Evolutionary conservation across 2,113 vertebrate species (phyloP).

Genomic region (Dicrurus megarhynchus): DNA sequence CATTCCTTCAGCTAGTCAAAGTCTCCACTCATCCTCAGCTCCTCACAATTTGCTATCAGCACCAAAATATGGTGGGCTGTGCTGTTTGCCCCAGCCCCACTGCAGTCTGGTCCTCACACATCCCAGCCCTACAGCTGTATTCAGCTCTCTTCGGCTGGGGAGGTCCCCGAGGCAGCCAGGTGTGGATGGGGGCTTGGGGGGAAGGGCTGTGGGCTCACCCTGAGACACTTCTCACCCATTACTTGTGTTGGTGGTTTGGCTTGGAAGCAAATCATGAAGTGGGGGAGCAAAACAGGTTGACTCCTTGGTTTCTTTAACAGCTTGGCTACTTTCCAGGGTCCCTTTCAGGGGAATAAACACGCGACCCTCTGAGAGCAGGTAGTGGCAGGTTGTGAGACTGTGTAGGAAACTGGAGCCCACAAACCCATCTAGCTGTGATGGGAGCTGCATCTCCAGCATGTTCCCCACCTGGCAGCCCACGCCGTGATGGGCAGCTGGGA

Average conservation of each 20-base stretch:
- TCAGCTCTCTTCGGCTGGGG: not conserved
- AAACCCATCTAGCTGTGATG: not conserved
- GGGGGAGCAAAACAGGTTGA: not conserved
- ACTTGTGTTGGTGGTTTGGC: not conserved
- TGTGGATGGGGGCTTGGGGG: accelerated
- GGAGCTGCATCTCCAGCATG: not conserved
- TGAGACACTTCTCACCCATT: not conserved
- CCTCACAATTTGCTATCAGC: not conserved
- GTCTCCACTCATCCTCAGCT: not conserved
- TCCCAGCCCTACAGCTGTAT: not conserved
- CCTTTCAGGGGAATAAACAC: not conserved
- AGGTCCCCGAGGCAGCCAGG: accelerated
- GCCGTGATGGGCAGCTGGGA: not conserved
- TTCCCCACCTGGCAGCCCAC: not conserved
- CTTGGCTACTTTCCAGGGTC: not conserved
- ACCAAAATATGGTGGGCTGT: not conserved
- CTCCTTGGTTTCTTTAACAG: not conserved
- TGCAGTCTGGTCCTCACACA: not conserved
- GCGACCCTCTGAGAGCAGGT: not conserved
- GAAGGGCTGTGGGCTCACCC: not conserved
- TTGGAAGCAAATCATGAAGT: accelerated
- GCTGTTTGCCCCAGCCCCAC: not conserved
- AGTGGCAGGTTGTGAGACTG: not conserved
- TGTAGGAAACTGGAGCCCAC: not conserved
- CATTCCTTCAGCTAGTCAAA: not conserved